A percentile compares a stretch with the other conserved stretches of the same genome.
phyloP scores from a whole-genome alignment of 2,888 invertebrate genomes.

The Synanthedon vespiformis region DNA sequence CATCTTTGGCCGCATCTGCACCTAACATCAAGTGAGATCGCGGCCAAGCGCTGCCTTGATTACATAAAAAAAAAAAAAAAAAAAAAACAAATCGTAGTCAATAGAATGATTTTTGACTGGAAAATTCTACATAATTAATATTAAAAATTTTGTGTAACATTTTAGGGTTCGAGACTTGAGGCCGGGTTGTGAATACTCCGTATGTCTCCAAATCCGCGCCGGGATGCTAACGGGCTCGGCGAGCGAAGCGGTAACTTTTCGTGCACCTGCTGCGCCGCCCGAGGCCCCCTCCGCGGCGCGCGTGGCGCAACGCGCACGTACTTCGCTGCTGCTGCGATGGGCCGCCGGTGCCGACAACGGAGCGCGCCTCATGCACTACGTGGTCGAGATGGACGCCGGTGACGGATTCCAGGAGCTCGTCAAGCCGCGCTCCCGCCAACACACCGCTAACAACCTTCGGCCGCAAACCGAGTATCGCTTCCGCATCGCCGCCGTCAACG shows the following conservation, averaged over 20 bases:
- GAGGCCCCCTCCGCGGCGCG: conserved; percentile 80
- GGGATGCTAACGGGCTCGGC: conserved; percentile 81
- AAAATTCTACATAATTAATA: too few relatives aligned
- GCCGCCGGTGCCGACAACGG: conserved; percentile 83
- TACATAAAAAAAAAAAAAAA: too few relatives aligned
- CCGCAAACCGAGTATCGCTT: conserved; percentile 86
- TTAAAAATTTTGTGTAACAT: too few relatives aligned
- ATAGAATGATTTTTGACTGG: too few relatives aligned
- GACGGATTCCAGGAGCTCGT: conserved; percentile 79
- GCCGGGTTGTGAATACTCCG: conserved; percentile 89
- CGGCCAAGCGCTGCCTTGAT: too few relatives aligned
- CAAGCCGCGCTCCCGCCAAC: conserved; percentile 80
- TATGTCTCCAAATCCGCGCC: conserved; percentile 82
- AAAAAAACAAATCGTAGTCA: too few relatives aligned
- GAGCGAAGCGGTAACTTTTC: conserved; percentile 83
- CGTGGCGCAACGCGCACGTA: conserved; percentile 77
- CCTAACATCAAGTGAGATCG: too few relatives aligned
- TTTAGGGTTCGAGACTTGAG: conserved; percentile 81
- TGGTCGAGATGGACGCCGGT: conserved; percentile 83
- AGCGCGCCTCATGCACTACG: conserved; percentile 79
- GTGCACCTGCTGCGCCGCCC: conserved; percentile 85
- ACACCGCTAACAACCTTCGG: conserved; percentile 79
- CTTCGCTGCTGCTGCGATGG: conserved; percentile 79
- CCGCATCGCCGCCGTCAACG: conserved; percentile 86
- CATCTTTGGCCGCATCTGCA: too few relatives aligned